Percentiles rank a stretch among this genome's conserved stretches.
Conservation (phyloP, 2,888 invertebrate genomes). For the Lissonota sp. region DNA sequence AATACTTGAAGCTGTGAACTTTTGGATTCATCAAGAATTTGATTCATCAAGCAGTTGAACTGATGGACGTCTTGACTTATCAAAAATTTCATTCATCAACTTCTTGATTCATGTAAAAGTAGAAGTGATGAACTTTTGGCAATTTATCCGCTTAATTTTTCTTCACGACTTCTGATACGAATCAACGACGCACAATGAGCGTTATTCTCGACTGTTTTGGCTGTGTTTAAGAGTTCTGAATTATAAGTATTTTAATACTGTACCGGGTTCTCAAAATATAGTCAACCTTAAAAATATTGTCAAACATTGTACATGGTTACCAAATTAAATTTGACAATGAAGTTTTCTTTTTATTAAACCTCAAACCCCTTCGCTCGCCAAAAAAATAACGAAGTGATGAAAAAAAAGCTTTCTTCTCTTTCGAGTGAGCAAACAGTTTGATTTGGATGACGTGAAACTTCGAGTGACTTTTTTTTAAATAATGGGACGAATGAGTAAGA, state of each 20-base stretch:
- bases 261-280: slow-evolving; percentile 5
- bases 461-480: not conserved
- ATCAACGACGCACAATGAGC: slow-evolving; percentile 3
- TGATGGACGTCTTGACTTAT: no score
- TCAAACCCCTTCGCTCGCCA: not conserved
- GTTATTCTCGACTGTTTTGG: not conserved
- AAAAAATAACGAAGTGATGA: not conserved
- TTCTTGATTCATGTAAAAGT: no score
- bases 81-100: no score
- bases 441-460: not conserved
- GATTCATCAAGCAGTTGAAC: no score
- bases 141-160: no score
- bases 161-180: not conserved
- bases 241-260: not conserved
- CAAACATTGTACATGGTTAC: slow-evolving; percentile 36
- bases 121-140: no score
- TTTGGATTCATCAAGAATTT: no score
- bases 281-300: slow-evolving; percentile 23
- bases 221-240: not conserved
- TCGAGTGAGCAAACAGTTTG: not conserved
- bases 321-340: not conserved
- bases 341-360: not conserved
- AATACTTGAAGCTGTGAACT: no score
- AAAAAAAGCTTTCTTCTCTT: not conserved
- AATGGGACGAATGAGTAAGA: no score